A percentile compares a stretch with the other conserved stretches of the same genome.
phyloP scores from a whole-genome alignment of 2,888 invertebrate species.

The Lordiphosa andalusiaca region DNA sequence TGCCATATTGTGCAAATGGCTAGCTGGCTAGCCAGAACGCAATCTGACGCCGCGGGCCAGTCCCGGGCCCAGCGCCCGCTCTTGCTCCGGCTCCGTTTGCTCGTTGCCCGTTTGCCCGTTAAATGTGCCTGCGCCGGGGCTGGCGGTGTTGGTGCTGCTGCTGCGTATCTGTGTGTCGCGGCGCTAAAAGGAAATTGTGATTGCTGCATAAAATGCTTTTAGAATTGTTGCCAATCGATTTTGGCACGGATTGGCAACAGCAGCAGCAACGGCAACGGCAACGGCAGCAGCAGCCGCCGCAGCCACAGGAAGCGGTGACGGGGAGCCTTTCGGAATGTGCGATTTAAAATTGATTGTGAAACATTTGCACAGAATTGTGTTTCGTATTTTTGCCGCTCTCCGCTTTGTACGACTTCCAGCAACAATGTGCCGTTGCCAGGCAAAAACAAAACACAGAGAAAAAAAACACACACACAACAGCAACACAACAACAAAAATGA shows the following conservation, averaged over 20 bases:
- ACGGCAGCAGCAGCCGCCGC: conserved; percentile 1
- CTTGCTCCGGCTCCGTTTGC: conserved; percentile 19
- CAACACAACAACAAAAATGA: conserved; percentile 17
- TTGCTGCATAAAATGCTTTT: conserved; percentile 73
- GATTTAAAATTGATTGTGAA: conserved; percentile 71
- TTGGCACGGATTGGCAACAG: conserved; percentile 66
- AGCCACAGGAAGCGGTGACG: conserved; percentile 14
- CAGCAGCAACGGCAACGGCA: conserved; percentile 20
- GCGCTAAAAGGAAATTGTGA: conserved; percentile 72
- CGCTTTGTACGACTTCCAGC: conserved; percentile 37
- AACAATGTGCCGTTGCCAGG: conserved; percentile 14
- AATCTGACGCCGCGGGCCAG: conserved; percentile 12
- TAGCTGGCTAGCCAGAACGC: conserved; percentile 19
- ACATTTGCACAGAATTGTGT: conserved; percentile 64
- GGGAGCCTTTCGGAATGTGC: conserved; percentile 40
- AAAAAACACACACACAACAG: conserved; percentile 9
- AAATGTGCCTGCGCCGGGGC: neutral
- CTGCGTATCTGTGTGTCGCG: conserved; percentile 33
- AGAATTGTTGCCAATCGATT: conserved; percentile 74
- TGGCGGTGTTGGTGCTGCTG: conserved; percentile 6
- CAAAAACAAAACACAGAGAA: conserved; percentile 21
- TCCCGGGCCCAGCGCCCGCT: neutral
- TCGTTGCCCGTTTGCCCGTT: conserved; percentile 17
- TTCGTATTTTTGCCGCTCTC: conserved; percentile 35
- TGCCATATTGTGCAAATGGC: conserved; percentile 69